These are phyloP conservation scores for Aromia moschata DNA, from an alignment of 2,888 invertebrate genomes.

Conservation along the genomic window DNA sequence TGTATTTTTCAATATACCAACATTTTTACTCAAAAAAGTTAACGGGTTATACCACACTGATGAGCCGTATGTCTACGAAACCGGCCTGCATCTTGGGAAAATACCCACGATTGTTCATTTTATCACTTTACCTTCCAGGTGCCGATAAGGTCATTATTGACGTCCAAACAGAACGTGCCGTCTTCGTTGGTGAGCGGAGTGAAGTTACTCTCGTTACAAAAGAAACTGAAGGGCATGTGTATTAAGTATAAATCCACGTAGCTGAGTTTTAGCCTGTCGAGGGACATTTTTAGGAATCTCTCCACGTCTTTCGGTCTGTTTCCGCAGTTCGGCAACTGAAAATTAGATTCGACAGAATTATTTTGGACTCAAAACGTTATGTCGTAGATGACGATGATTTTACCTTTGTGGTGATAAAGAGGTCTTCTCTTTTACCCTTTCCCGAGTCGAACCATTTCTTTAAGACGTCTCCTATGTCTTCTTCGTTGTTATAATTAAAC, in stretches of 20 bases:
- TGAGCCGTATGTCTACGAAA: too few species aligned
- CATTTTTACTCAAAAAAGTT: too few species aligned
- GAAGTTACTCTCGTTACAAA: constrained; percentile 66
- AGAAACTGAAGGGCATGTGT: constrained; percentile 78
- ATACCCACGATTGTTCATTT: too few species aligned
- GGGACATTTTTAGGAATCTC: constrained; percentile 71
- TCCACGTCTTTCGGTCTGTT: constrained; percentile 75
- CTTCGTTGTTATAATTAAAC: constrained; percentile 82
- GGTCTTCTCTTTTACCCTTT: constrained; percentile 72
- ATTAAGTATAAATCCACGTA: constrained; percentile 83
- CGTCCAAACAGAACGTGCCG: constrained; percentile 70
- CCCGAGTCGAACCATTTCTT: constrained; percentile 73
- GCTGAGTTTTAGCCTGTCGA: constrained; percentile 70
- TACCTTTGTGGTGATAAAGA: constrained; percentile 86
- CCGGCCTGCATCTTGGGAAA: too few species aligned
- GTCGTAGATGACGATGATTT: constrained; percentile 13
- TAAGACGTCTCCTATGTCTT: constrained; percentile 75
- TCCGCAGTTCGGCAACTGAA: constrained; percentile 74
- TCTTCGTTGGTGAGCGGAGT: constrained; percentile 68
- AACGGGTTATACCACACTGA: too few species aligned
- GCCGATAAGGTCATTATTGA: constrained; percentile 70
- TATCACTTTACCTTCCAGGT: constrained; percentile 77
- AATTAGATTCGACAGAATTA: background rate
- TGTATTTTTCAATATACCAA: too few species aligned
- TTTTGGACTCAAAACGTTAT: background rate